Base-by-base conservation (phyloP, 1,140 invertebrate species). In the Drosophila carrolli region DNA sequence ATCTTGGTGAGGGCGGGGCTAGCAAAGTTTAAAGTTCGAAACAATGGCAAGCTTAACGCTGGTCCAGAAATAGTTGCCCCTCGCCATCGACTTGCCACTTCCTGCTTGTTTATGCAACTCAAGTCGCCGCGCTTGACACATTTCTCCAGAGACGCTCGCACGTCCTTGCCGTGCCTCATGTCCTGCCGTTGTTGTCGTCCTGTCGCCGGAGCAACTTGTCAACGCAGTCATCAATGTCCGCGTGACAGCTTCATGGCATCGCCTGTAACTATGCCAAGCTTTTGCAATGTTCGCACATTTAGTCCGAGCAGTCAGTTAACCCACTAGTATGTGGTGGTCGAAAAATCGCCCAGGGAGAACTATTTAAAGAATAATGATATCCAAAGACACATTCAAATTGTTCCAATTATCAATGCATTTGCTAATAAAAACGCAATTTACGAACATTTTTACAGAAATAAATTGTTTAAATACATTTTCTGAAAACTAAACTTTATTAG, bases 141-240 rank as follows among this genome's bases (percentile, higher is more conserved):
- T 89, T 88, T 88, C 84, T 88, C 83, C 58, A 59, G 79, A 73
- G 83, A 77, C 84, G 61, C 61, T 43, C 55, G 67, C 81, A 85
- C 81, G 81, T 85, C 75, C 67, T 68, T 68, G 74, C 16, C 46
- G 19, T 37, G 23, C 47, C 66, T 14, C 38, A 46, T 23, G 23
- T 13, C 27, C 47, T 8, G 29, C 57, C 38, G 53, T 7, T 53
- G 70, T 50, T 55, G 57, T 50, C 35, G 47, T 62, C 60, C 75
- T 57, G 75, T 65, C 57, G 65, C 54, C 68, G 41, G 43, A 48
- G 72, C 72, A 80, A 88, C 84, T 88, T 88, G 84, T 88, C 84
- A 88, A 89, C 73, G 84, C 73, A 88, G 84, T 88, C 84, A 89
- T 88, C 84, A 88, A 88, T 88, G 84, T 84, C 80, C 73, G 71